Conservation (phyloP, 2,113 vertebrate species). For the Chascanopsetta lugubris region DNA sequence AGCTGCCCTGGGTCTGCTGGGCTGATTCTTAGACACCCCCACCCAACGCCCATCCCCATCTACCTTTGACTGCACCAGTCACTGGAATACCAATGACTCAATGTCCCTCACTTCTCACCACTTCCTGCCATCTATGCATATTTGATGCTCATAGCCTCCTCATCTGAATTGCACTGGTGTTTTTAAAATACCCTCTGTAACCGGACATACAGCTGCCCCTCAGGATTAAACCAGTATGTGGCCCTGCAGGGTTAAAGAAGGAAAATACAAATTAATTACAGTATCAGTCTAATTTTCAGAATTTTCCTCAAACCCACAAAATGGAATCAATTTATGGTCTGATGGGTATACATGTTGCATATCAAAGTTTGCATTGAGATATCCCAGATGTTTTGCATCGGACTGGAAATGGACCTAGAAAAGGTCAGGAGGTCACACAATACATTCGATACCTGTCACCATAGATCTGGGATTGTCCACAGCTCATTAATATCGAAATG, state of each 20-base stretch:
- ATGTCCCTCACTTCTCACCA: constrained; percentile 62
- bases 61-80: constrained; percentile 69
- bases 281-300: background rate
- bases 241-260: constrained; percentile 2
- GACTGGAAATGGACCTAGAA: background rate
- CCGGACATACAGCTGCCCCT: constrained; percentile 35
- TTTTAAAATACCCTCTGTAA: constrained; percentile 46
- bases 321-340: background rate
- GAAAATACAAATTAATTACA: background rate
- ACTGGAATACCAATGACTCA: constrained; percentile 73
- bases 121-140: constrained; percentile 67
- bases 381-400: background rate
- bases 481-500: background rate
- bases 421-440: background rate
- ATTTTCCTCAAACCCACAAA: background rate
- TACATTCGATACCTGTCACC: background rate
- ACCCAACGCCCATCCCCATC: constrained; percentile 52
- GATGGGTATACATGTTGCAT: background rate
- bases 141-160: constrained; percentile 64
- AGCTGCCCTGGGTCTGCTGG: constrained; percentile 73
- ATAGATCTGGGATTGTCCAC: background rate
- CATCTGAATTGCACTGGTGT: constrained; percentile 61
- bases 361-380: too few relatives aligned
- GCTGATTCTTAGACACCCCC: constrained; percentile 65
- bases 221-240: constrained; percentile 18